These are phyloP conservation scores for Penaeus vannamei DNA, from an alignment of 1,140 invertebrate genomes.

Conservation along the genomic window DNA sequence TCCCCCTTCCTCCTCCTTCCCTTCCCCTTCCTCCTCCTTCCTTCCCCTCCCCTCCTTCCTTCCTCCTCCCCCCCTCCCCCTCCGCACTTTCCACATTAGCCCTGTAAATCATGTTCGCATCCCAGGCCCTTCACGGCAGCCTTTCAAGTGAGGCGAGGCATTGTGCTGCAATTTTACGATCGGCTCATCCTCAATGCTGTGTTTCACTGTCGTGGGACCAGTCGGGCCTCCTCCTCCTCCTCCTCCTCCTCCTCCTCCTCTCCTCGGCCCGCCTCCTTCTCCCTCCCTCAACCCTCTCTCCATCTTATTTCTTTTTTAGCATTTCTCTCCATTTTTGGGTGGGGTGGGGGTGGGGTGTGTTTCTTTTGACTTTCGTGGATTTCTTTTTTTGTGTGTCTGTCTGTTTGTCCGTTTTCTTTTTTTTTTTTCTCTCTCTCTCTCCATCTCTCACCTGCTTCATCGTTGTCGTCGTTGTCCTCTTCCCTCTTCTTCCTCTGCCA, in stretches of 20 bases:
- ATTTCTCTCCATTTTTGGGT: too few species aligned
- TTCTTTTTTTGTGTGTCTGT: too few species aligned
- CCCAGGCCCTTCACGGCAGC: conserved; percentile 21
- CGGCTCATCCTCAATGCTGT: conserved; percentile 31
- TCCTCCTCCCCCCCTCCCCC: not conserved
- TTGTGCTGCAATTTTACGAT: conserved; percentile 52
- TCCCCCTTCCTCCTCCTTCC: not conserved
- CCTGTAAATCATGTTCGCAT: conserved; percentile 42
- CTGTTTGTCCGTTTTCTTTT: too few species aligned
- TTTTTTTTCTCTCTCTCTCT: too few species aligned
- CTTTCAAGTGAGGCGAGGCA: conserved; percentile 48
- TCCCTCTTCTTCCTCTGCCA: too few species aligned
- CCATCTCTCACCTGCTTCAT: too few species aligned
- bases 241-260: not conserved
- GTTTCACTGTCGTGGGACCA: conserved; percentile 26
- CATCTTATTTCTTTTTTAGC: too few species aligned
- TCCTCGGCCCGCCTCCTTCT: not conserved
- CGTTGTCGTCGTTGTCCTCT: too few species aligned
- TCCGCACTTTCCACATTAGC: conserved; percentile 23
- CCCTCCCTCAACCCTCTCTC: not conserved
- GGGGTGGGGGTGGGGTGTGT: too few species aligned
- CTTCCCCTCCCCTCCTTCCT: not conserved
- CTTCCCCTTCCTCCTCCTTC: not conserved
- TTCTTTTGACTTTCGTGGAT: too few species aligned
- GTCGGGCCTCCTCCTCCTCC: not conserved